Conservation (phyloP, 2,888 invertebrate genomes). For the Prosapia bicincta region DNA sequence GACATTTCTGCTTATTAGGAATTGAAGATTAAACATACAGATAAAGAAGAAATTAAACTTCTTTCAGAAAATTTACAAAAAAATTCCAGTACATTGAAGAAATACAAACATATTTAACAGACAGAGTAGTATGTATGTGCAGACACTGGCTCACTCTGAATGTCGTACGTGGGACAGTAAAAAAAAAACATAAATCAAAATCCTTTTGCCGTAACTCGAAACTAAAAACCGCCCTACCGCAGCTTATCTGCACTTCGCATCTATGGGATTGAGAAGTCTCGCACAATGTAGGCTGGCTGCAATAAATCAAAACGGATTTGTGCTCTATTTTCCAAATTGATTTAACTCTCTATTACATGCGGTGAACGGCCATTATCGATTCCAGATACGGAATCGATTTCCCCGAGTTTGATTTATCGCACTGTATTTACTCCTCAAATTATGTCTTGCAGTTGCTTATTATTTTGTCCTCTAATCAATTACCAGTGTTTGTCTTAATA, state of each 20-base stretch:
- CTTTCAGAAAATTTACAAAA: too few species aligned
- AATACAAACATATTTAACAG: too few species aligned
- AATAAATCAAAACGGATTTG: background rate
- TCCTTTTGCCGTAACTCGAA: too few species aligned
- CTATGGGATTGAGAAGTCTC: too few species aligned
- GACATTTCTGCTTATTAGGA: too few species aligned
- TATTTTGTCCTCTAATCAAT: background rate
- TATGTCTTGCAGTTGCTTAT: background rate
- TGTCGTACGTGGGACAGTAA: too few species aligned
- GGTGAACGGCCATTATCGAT: background rate
- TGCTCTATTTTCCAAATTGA: background rate
- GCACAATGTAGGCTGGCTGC: background rate
- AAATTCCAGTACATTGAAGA: too few species aligned
- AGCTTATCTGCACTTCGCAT: background rate
- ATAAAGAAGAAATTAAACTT: too few species aligned
- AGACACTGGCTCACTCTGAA: too few species aligned
- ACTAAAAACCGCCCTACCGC: background rate
- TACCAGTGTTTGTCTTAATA: background rate
- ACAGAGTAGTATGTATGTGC: too few species aligned
- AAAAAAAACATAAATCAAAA: too few species aligned
- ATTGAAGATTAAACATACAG: too few species aligned
- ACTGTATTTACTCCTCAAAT: background rate
- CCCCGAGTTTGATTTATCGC: background rate
- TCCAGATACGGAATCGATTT: background rate
- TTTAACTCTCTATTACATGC: background rate